Conservation (phyloP, 2,888 invertebrate genomes). For the Mythimna pallens region DNA sequence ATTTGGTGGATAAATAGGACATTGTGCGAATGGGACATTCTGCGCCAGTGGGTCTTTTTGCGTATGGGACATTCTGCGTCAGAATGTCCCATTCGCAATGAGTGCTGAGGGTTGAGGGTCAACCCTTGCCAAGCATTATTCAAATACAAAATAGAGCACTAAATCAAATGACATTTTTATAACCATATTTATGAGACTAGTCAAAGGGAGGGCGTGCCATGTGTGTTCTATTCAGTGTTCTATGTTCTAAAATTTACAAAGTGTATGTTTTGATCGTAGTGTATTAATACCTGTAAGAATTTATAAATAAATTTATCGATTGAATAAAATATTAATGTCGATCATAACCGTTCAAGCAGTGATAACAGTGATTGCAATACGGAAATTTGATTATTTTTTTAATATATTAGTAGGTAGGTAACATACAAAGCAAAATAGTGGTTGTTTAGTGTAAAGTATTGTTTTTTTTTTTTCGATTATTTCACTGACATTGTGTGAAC, state of each 20-base stretch:
- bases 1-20: too few relatives aligned
- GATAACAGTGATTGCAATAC: background rate
- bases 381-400: background rate
- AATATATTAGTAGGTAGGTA: background rate
- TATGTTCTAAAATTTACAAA: too few relatives aligned
- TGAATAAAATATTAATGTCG: background rate
- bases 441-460: background rate
- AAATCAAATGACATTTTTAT: background rate
- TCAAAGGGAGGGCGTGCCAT: background rate
- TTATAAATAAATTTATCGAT: background rate
- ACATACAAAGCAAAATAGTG: background rate
- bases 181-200: too few relatives aligned
- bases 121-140: background rate
- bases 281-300: background rate
- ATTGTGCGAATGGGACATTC: too few relatives aligned
- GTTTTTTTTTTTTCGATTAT: background rate
- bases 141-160: background rate
- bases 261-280: background rate
- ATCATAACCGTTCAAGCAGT: conserved; percentile 1
- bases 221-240: background rate
- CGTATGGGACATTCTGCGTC: too few relatives aligned
- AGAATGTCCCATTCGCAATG: too few relatives aligned
- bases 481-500: background rate
- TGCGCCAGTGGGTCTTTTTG: too few relatives aligned
- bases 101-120: too few relatives aligned